A percentile compares a stretch with the other conserved stretches of the same genome.
Evolutionary conservation across 2,797 vertebrate genomes (phyloP).

Genomic region (Galagoides demidoff): DNA sequence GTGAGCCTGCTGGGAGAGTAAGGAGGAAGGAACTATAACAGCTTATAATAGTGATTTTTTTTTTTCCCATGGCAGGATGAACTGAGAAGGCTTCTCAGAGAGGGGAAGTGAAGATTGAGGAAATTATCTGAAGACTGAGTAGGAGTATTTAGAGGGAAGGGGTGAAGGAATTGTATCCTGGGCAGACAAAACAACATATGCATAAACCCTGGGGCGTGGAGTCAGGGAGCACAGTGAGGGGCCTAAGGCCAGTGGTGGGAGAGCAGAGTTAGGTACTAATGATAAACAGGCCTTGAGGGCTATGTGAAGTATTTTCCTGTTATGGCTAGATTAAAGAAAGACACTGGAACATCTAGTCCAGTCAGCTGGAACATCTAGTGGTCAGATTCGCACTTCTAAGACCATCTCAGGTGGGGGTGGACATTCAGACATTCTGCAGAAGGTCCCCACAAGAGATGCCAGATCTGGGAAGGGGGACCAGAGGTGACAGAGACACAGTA

Average conservation of each 20-base stretch:
- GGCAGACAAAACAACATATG: conserved; percentile 1
- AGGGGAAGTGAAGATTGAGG: not conserved
- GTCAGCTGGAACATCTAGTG: not conserved
- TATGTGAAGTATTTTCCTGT: not conserved
- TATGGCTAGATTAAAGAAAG: not conserved
- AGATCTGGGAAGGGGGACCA: not conserved
- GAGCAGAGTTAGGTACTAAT: not conserved
- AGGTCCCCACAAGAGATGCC: not conserved
- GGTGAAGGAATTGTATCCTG: not conserved
- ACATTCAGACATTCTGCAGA: not conserved
- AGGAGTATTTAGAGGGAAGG: not conserved
- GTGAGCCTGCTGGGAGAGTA: not conserved
- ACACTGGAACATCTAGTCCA: not conserved
- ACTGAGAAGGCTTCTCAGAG: not conserved
- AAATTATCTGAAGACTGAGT: not conserved
- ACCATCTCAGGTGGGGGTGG: not conserved
- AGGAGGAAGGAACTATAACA: not conserved
- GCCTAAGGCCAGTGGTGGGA: not conserved
- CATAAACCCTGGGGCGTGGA: not conserved
- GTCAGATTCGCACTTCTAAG: not conserved
- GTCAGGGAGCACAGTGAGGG: rapidly evolving
- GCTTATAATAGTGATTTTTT: not conserved
- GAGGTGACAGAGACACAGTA: not conserved
- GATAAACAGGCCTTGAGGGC: not conserved
- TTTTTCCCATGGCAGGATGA: not conserved